phyloP scores from a whole-genome alignment of 2,888 invertebrate species.

The Tupiocoris notatus region DNA sequence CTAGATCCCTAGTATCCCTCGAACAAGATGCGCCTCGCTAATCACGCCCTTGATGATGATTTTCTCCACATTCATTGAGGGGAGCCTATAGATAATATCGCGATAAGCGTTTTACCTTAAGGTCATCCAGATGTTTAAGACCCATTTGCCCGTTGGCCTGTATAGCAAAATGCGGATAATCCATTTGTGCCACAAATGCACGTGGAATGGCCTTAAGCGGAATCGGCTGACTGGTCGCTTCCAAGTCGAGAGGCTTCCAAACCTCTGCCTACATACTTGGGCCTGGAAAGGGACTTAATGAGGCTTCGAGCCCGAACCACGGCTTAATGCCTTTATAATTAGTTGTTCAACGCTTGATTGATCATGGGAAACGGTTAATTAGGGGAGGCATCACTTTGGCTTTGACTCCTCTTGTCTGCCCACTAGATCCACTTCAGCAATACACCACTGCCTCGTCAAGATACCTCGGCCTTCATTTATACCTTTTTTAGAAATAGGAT shows the following conservation, averaged over 20 bases:
- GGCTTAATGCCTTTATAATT: conserved; percentile 39
- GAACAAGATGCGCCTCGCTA: too few species aligned
- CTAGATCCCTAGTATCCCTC: too few species aligned
- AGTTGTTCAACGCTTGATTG: conserved; percentile 37
- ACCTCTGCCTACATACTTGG: not conserved
- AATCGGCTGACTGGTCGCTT: not conserved
- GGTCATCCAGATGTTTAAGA: not conserved
- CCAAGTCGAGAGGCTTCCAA: not conserved
- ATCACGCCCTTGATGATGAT: too few species aligned
- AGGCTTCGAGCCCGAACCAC: not conserved
- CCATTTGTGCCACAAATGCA: not conserved
- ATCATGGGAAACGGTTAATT: conserved; percentile 39
- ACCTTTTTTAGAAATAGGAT: too few species aligned
- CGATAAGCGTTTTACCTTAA: not conserved
- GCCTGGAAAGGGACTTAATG: not conserved
- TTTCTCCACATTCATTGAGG: too few species aligned
- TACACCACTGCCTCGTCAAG: too few species aligned
- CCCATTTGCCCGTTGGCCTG: not conserved
- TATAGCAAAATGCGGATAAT: not conserved
- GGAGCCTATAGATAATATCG: not conserved
- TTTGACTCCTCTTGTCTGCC: not conserved
- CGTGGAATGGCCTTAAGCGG: not conserved
- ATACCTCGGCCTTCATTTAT: too few species aligned
- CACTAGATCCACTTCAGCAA: not conserved
- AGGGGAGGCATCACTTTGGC: conserved; percentile 6